Conservation (phyloP, 1,140 invertebrate genomes). For the Gonioctena quinquepunctata region DNA sequence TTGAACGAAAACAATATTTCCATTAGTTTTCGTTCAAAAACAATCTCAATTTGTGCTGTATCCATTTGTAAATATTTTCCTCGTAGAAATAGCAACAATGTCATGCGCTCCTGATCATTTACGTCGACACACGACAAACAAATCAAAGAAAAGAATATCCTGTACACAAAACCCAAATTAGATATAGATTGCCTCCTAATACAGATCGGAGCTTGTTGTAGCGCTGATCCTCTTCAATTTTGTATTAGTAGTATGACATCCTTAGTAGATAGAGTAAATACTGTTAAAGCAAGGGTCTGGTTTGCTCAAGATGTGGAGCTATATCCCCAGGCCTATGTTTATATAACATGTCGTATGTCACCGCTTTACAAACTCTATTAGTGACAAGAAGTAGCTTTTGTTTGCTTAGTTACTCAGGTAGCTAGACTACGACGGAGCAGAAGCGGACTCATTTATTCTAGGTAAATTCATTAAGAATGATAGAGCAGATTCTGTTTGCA, state of each 20-base stretch:
- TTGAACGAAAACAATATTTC: too few relatives aligned
- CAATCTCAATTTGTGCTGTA: too few relatives aligned
- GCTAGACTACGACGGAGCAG: conserved; percentile 4
- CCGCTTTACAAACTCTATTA: conserved; percentile 51
- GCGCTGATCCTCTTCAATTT: conserved; percentile 10
- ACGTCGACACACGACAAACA: background rate
- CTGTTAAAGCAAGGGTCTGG: conserved; percentile 23
- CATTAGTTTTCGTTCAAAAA: too few relatives aligned
- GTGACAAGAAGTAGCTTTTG: conserved; percentile 48
- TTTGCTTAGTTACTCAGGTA: conserved; percentile 42
- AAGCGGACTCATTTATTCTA: background rate
- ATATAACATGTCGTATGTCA: conserved; percentile 51
- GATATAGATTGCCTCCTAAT: background rate
- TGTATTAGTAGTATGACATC: conserved; percentile 19
- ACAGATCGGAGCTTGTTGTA: background rate
- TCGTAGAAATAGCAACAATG: too few relatives aligned
- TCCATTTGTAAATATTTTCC: too few relatives aligned
- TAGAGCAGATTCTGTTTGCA: too few relatives aligned
- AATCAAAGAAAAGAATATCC: background rate
- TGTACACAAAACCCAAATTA: conserved; percentile 2
- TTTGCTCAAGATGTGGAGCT: conserved; percentile 15
- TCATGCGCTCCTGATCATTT: too few relatives aligned
- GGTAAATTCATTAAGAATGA: background rate
- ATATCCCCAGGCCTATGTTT: conserved; percentile 38
- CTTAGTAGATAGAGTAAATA: conserved; percentile 19